These are phyloP conservation scores for Ceratina calcarata DNA, from an alignment of 1,140 invertebrate genomes.

Conservation along the genomic window DNA sequence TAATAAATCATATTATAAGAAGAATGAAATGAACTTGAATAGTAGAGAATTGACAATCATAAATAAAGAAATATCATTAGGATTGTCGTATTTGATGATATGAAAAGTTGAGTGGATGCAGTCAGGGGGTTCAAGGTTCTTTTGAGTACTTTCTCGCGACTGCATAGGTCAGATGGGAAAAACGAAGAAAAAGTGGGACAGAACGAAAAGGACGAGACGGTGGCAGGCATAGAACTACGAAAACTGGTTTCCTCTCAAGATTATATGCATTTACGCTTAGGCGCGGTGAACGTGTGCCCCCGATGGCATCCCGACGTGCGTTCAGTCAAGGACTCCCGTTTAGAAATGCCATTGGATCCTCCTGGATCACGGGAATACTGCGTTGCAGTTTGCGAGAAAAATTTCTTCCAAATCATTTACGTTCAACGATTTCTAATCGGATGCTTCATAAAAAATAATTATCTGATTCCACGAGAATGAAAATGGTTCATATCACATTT, in stretches of 20 bases:
- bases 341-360: constrained; percentile 65
- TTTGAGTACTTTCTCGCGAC: not conserved
- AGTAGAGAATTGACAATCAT: not conserved
- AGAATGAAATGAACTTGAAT: not conserved
- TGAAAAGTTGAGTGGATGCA: not conserved
- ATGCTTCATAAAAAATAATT: too few species aligned
- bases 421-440: too few species aligned
- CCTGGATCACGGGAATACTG: constrained; percentile 25
- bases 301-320: constrained; percentile 58
- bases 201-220: not conserved
- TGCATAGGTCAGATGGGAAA: constrained; percentile 41
- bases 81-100: not conserved
- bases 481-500: too few species aligned
- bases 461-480: too few species aligned
- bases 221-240: constrained; percentile 50
- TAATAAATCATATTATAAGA: not conserved
- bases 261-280: constrained; percentile 14
- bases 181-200: not conserved
- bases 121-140: constrained; percentile 17
- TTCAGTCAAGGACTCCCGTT: constrained; percentile 65
- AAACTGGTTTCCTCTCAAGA: constrained; percentile 65
- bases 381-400: not conserved
- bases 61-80: not conserved
- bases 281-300: constrained; percentile 62
- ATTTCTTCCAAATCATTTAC: not conserved